A percentile compares a stretch with the other conserved stretches of the same genome.
These are phyloP conservation scores for Gobionotothen gibberifrons DNA, from an alignment of 2,797 vertebrate genomes.

Conservation along the genomic window DNA sequence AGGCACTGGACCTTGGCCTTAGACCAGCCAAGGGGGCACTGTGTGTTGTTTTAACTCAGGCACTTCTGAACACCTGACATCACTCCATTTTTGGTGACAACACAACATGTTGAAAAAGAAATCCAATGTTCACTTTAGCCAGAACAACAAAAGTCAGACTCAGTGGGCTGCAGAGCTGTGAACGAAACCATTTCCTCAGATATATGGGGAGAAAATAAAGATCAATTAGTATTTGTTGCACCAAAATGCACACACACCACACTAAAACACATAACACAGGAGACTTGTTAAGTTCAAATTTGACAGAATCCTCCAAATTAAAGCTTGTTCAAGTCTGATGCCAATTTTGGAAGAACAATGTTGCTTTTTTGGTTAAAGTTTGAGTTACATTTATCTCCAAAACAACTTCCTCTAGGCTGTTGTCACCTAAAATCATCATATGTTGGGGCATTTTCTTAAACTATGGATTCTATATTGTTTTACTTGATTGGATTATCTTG, in stretches of 20 bases:
- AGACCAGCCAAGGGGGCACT: background rate
- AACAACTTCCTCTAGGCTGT: too few relatives aligned
- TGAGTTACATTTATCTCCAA: too few relatives aligned
- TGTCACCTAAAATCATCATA: too few relatives aligned
- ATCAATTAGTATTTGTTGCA: background rate
- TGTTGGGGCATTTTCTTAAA: too few relatives aligned
- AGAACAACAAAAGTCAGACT: conserved; percentile 14
- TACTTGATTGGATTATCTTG: too few relatives aligned
- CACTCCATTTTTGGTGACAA: conserved; percentile 5
- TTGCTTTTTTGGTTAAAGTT: too few relatives aligned
- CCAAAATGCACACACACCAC: background rate
- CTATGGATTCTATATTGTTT: too few relatives aligned
- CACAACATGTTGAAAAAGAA: conserved; percentile 1
- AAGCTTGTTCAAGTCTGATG: too few relatives aligned
- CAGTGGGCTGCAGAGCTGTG: conserved; percentile 1
- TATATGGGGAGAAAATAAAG: background rate
- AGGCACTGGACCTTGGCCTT: conserved; percentile 48
- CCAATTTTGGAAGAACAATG: too few relatives aligned
- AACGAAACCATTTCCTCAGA: conserved; percentile 1
- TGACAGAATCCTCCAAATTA: too few relatives aligned
- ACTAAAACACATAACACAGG: too few relatives aligned
- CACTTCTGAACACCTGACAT: background rate
- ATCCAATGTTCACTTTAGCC: background rate
- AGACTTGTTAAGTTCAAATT: too few relatives aligned
- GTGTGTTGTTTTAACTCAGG: conserved; percentile 15